Evolutionary conservation across 2,113 vertebrate species (phyloP).

Genomic region (Macaca mulatta): DNA sequence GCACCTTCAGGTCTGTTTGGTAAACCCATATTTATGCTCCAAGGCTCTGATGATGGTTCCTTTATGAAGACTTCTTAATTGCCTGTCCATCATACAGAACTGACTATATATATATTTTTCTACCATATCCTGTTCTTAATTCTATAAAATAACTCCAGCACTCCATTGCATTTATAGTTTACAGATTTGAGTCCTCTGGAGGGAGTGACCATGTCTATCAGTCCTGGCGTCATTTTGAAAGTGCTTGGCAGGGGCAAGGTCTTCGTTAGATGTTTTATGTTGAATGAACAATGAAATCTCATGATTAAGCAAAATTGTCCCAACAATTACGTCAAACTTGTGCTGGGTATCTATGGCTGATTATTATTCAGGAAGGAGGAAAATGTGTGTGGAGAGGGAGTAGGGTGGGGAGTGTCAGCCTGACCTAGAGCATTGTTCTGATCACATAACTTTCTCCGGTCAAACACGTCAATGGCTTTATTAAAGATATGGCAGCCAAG

Average conservation of each 20-base stretch:
- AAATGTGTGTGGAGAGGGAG: background rate
- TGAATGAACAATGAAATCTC: background rate
- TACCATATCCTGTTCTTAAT: background rate
- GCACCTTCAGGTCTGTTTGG: background rate
- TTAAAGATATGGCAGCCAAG: background rate
- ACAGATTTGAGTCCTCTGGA: background rate
- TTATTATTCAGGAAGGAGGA: background rate
- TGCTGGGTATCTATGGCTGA: background rate
- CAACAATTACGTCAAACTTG: background rate
- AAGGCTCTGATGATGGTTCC: background rate
- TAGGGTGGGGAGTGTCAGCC: background rate
- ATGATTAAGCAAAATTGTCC: background rate
- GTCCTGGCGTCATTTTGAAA: background rate
- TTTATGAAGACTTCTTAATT: background rate
- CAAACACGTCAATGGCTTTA: background rate
- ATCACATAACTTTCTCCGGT: background rate
- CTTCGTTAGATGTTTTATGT: background rate
- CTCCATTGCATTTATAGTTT: background rate
- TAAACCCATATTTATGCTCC: background rate
- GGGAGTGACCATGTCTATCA: background rate
- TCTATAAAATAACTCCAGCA: background rate
- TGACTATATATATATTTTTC: background rate
- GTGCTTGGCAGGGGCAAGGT: background rate
- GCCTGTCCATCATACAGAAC: background rate
- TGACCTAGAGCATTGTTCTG: background rate